A percentile compares a stretch with the other conserved stretches of the same genome.
Evolutionary conservation across 1,140 invertebrate genomes (phyloP).

Genomic region (Rhizoglyphus robini): DNA sequence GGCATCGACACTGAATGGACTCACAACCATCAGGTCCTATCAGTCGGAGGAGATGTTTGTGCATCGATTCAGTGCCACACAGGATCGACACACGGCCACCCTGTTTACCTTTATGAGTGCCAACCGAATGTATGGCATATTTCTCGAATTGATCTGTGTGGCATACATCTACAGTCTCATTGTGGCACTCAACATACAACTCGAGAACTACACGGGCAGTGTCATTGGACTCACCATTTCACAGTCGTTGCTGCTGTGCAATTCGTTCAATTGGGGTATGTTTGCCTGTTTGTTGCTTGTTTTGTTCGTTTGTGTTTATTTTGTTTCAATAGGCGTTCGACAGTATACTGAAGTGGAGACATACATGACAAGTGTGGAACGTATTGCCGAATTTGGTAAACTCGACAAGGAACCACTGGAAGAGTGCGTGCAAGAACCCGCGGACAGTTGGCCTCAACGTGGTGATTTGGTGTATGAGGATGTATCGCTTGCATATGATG

Average conservation of each 20-base stretch:
- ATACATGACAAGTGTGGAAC: slow-evolving; percentile 59
- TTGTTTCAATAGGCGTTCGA: slow-evolving; percentile 57
- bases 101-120: slow-evolving; percentile 59
- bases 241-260: slow-evolving; percentile 69
- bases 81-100: slow-evolving; percentile 52
- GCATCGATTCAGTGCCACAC: slow-evolving; percentile 39
- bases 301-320: too few relatives aligned
- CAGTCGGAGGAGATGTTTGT: slow-evolving; percentile 46
- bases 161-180: slow-evolving; percentile 46
- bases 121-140: slow-evolving; percentile 66
- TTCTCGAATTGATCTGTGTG: slow-evolving; percentile 59
- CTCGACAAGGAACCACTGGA: slow-evolving; percentile 45
- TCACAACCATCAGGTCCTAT: slow-evolving; percentile 40
- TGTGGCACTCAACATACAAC: slow-evolving; percentile 16
- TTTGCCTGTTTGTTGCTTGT: too few relatives aligned
- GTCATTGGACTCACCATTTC: slow-evolving; percentile 38
- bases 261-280: slow-evolving; percentile 69
- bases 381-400: slow-evolving; percentile 47
- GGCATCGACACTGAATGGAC: slow-evolving; percentile 38
- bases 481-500: slow-evolving; percentile 50
- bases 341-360: too few relatives aligned
- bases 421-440: slow-evolving; percentile 31
- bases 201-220: neutral
- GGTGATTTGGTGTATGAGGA: slow-evolving; percentile 55
- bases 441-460: slow-evolving; percentile 46